phyloP scores from a whole-genome alignment of 2,797 vertebrate genomes.

The Pseudochirops cupreus region DNA sequence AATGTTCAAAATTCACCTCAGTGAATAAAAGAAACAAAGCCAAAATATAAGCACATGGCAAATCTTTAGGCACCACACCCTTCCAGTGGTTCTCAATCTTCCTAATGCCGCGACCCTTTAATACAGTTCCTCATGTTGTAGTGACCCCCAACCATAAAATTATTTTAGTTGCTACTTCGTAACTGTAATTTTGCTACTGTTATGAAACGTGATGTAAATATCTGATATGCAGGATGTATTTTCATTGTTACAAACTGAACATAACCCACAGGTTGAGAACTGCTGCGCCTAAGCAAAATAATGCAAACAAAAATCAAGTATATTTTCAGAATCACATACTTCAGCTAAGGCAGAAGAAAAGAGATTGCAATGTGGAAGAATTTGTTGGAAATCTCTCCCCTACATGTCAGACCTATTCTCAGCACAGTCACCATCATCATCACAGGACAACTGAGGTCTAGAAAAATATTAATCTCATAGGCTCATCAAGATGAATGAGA shows the following conservation, averaged over 20 bases:
- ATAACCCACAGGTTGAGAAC: no score
- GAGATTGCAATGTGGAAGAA: background rate
- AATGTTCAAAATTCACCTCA: background rate
- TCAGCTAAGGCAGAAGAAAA: background rate
- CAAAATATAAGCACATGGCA: background rate
- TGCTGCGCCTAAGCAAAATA: no score
- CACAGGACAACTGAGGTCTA: background rate
- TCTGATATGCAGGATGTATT: no score
- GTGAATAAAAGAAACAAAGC: background rate
- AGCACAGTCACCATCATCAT: background rate
- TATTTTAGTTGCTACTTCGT: no score
- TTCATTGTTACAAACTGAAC: no score
- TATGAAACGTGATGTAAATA: no score
- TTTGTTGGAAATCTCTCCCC: background rate
- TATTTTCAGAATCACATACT: background rate
- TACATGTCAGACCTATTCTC: background rate
- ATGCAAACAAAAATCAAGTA: background rate
- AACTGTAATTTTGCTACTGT: no score
- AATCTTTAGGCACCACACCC: no score
- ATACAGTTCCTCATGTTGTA: no score
- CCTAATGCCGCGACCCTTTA: no score
- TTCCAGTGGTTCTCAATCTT: no score
- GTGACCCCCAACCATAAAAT: no score
- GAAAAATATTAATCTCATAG: background rate
- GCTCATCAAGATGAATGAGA: background rate